These are phyloP conservation scores for Drosophila planitibia DNA, from an alignment of 2,888 invertebrate species.

Conservation along the genomic window DNA sequence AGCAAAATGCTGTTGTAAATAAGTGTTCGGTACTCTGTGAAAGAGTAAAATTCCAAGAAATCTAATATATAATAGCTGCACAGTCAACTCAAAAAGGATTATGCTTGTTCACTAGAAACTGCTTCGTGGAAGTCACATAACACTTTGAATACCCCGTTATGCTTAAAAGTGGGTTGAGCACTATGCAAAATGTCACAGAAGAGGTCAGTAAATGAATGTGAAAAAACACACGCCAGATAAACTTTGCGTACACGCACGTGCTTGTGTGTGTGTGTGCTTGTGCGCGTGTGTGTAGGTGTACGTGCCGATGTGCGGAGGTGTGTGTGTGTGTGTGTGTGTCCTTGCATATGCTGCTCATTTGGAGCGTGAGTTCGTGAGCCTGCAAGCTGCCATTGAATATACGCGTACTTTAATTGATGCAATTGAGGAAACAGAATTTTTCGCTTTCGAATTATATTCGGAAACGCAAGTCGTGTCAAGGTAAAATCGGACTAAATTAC, in stretches of 20 bases:
- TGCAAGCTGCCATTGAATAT: neutral
- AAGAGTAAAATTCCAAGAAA: neutral
- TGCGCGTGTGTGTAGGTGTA: neutral
- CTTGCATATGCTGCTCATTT: conserved; percentile 17
- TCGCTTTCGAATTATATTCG: too few relatives aligned
- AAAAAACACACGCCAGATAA: conserved; percentile 62
- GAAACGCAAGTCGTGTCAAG: too few relatives aligned
- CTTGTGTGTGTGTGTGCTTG: neutral
- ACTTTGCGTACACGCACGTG: conserved; percentile 46
- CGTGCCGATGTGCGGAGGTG: neutral
- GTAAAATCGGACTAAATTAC: too few relatives aligned
- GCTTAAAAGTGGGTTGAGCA: conserved; percentile 29
- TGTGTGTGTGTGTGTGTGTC: conserved; percentile 6
- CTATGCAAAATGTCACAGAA: conserved; percentile 63
- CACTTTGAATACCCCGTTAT: too few relatives aligned
- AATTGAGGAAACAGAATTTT: too few relatives aligned
- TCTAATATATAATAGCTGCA: neutral
- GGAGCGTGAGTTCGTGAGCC: conserved; percentile 27
- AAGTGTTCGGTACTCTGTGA: neutral
- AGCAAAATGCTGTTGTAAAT: neutral
- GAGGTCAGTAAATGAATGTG: conserved; percentile 78
- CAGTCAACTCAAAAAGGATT: neutral
- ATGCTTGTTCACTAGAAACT: neutral
- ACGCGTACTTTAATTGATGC: too few relatives aligned
- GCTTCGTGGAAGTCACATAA: neutral